phyloP scores from a whole-genome alignment of 2,797 vertebrate species.

The Acanthurus leucopareius region DNA sequence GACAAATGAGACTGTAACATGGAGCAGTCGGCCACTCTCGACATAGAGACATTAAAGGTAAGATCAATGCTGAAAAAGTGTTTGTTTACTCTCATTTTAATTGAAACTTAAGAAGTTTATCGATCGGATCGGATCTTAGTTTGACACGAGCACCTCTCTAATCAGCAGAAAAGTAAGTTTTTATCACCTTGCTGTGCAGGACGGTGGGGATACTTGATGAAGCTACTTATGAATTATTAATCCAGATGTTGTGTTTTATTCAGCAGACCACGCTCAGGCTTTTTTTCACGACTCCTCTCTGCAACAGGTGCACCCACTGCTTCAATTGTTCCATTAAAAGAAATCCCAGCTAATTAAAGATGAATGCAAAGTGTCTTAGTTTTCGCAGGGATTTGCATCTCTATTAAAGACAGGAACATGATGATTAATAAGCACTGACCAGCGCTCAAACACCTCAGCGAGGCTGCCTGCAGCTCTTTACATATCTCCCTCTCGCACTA shows the following conservation, averaged over 20 bases:
- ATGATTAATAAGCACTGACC: slow-evolving; percentile 54
- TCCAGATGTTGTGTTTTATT: slow-evolving; percentile 21
- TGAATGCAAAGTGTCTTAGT: slow-evolving; percentile 27
- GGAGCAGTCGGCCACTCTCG: slow-evolving; percentile 88
- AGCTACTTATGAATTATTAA: background rate
- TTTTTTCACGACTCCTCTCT: background rate
- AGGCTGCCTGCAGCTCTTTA: slow-evolving; percentile 19
- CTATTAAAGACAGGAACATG: slow-evolving; percentile 24
- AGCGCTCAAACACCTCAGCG: slow-evolving; percentile 30
- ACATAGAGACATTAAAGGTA: slow-evolving; percentile 92
- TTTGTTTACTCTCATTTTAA: background rate
- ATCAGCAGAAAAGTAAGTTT: slow-evolving; percentile 13
- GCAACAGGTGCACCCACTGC: slow-evolving; percentile 68
- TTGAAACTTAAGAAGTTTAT: background rate
- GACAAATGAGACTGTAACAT: slow-evolving; percentile 74
- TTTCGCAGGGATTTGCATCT: slow-evolving; percentile 19
- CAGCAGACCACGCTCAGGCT: slow-evolving; percentile 7
- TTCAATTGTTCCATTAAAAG: slow-evolving; percentile 16
- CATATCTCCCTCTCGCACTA: slow-evolving; percentile 22
- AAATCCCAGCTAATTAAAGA: slow-evolving; percentile 32
- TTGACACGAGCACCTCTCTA: background rate
- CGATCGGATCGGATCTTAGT: background rate
- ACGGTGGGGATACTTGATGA: background rate
- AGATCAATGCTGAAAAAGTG: slow-evolving; percentile 39
- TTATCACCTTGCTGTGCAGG: background rate